These are phyloP conservation scores for Xylocampa areola DNA, from an alignment of 2,888 invertebrate genomes.

Conservation along the genomic window DNA sequence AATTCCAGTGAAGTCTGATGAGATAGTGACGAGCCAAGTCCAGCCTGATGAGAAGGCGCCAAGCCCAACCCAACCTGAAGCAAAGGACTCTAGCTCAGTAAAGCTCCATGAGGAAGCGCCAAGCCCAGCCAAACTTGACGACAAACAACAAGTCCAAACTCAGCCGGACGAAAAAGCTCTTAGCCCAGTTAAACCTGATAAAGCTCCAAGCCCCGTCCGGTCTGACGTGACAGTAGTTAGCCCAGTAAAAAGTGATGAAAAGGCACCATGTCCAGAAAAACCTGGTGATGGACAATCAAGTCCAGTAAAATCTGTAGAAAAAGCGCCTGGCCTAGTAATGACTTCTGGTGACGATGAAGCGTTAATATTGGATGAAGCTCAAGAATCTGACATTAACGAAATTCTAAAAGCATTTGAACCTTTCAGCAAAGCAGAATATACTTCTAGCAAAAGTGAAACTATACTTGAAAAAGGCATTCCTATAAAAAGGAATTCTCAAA, in stretches of 20 bases:
- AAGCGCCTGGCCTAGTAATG: constrained; percentile 1
- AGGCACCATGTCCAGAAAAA: constrained; percentile 7
- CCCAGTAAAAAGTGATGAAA: not conserved
- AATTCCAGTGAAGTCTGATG: not conserved
- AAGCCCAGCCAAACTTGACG: constrained; percentile 10
- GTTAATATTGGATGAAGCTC: constrained; percentile 25
- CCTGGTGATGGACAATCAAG: too few relatives aligned
- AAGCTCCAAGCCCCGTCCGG: too few relatives aligned
- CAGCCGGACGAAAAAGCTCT: constrained; percentile 7
- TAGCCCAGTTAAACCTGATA: not conserved
- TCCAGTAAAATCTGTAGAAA: too few relatives aligned
- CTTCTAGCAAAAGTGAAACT: constrained; percentile 4
- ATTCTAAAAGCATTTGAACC: constrained; percentile 14
- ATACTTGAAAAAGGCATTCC: constrained; percentile 1
- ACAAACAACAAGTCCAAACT: too few relatives aligned
- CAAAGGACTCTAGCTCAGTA: not conserved
- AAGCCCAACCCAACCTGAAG: too few relatives aligned
- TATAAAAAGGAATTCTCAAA: constrained; percentile 6
- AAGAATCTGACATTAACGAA: constrained; percentile 10
- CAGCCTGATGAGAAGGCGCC: constrained; percentile 1
- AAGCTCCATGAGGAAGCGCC: not conserved
- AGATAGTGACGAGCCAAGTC: constrained; percentile 8
- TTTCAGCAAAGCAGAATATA: constrained; percentile 9
- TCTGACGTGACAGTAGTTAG: constrained; percentile 21
- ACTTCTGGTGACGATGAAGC: too few relatives aligned